These are phyloP conservation scores for Danio kyathit DNA, from an alignment of 2,797 vertebrate genomes.

Conservation along the genomic window DNA sequence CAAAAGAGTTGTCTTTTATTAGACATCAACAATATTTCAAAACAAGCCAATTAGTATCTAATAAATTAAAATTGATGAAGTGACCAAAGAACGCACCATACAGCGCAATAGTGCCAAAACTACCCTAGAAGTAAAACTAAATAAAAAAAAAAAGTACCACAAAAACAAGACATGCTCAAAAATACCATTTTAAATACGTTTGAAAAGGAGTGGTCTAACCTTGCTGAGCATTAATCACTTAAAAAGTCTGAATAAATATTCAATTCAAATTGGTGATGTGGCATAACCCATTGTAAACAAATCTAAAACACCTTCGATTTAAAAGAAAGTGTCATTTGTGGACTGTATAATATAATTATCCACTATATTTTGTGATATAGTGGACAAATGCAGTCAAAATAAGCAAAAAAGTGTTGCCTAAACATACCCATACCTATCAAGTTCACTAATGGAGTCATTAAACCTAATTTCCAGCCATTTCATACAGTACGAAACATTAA, in stretches of 20 bases:
- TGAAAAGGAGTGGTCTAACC: background rate
- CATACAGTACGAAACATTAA: background rate
- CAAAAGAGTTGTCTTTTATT: background rate
- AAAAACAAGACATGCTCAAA: conserved; percentile 19
- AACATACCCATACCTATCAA: background rate
- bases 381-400: background rate
- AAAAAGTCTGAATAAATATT: conserved; percentile 30
- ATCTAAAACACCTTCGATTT: conserved; percentile 10
- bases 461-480: background rate
- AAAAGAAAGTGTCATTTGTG: background rate
- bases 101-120: background rate
- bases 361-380: background rate
- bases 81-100: background rate
- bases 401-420: background rate
- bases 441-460: background rate
- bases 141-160: background rate
- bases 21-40: background rate
- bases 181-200: conserved; percentile 7
- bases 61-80: background rate
- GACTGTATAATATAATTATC: too few relatives aligned
- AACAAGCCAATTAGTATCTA: background rate
- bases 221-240: background rate
- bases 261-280: background rate
- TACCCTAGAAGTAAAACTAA: too few relatives aligned
- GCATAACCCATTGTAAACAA: conserved; percentile 16